A percentile compares a stretch with the other conserved stretches of the same genome.
These are phyloP conservation scores for Anneissia japonica DNA, from an alignment of 35 echinoderm and acorn worm genomes.

Conservation along the genomic window DNA sequence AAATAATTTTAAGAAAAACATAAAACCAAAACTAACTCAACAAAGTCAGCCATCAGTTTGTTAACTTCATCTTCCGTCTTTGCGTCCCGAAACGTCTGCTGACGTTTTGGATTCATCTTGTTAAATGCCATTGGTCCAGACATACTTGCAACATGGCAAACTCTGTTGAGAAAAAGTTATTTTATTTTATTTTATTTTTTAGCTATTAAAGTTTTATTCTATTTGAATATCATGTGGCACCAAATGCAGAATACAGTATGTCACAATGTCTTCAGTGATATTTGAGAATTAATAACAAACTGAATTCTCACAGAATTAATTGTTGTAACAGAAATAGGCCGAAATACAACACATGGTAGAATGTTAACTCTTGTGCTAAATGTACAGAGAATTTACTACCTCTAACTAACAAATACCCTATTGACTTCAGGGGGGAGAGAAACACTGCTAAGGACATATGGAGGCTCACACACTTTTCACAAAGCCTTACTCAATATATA, in stretches of 20 bases:
- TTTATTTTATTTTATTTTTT: background rate
- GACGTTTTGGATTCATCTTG: background rate
- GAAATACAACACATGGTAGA: too few species aligned
- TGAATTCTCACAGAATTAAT: too few species aligned
- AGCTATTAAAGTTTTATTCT: constrained; percentile 25
- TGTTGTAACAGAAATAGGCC: too few species aligned
- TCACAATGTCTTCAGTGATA: background rate
- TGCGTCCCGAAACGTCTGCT: background rate
- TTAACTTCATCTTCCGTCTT: background rate
- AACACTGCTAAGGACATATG: too few species aligned
- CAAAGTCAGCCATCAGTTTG: background rate
- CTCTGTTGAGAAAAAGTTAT: background rate
- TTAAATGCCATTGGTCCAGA: background rate
- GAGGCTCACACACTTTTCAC: too few species aligned
- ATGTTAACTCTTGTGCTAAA: too few species aligned
- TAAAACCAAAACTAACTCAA: background rate
- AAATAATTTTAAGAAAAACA: background rate
- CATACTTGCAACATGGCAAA: background rate
- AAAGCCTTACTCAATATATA: too few species aligned
- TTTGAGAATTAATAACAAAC: too few species aligned
- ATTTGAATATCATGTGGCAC: constrained; percentile 5
- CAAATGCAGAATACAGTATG: background rate
- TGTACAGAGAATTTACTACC: too few species aligned
- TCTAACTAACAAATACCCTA: too few species aligned
- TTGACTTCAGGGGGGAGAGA: too few species aligned